Percentiles rank a stretch among this genome's conserved stretches.
Evolutionary conservation across 2,888 invertebrate genomes (phyloP).

Genomic region (Apamea monoglypha): DNA sequence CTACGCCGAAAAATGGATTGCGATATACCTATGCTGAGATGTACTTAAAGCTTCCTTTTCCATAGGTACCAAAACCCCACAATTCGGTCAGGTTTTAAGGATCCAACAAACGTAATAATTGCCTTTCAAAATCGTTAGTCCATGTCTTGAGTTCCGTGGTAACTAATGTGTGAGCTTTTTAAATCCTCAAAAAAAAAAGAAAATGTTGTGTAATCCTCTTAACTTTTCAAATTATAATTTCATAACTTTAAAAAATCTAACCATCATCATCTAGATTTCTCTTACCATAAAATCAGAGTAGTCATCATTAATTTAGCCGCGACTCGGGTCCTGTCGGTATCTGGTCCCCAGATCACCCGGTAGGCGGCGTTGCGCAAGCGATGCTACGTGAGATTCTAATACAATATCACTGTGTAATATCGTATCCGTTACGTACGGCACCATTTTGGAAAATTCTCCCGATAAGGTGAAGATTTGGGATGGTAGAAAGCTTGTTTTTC

Average conservation of each 20-base stretch:
- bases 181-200: background rate
- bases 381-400: conserved; percentile 63
- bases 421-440: conserved; percentile 45
- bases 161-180: background rate
- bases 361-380: conserved; percentile 62
- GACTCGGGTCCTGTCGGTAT: conserved; percentile 49
- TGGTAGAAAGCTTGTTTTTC: conserved; percentile 30
- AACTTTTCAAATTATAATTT: background rate
- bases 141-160: background rate
- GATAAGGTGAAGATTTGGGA: conserved; percentile 19
- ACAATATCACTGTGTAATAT: conserved; percentile 53
- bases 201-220: background rate
- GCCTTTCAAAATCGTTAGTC: too few relatives aligned
- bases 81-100: background rate
- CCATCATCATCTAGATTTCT: conserved; percentile 48
- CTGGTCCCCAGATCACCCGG: conserved; percentile 57
- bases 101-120: background rate
- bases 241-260: conserved; percentile 8
- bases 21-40: background rate
- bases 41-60: background rate
- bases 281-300: conserved; percentile 42
- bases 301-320: conserved; percentile 43
- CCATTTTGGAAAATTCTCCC: conserved; percentile 55
- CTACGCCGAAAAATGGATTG: background rate
- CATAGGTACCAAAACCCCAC: background rate